Base-by-base conservation (phyloP, 2,797 vertebrate species). In the Poeciliopsis turneri region DNA sequence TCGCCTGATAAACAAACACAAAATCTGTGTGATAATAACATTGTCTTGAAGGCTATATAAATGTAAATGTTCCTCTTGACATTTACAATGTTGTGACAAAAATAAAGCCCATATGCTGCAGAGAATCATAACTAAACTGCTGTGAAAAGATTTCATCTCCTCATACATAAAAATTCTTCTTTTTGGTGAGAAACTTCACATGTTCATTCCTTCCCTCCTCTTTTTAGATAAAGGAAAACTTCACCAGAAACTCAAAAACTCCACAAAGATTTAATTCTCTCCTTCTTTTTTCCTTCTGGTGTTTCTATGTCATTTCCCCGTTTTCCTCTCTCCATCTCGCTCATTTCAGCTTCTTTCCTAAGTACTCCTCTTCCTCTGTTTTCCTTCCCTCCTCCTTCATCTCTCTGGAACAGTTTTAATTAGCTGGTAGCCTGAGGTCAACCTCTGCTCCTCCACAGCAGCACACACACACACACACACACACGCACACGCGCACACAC, bases 331-430 rank as follows among this genome's bases (percentile, higher is more conserved):
- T 64, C 55, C 49, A 45, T 80, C 69, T 81, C 51, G 3, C 70
- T 83, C 75, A 71, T 79, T 75, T 79, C 83, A 83, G 46, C 85
- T 78, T 87, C 61, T 87, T 78, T 78, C 72, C 59, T 25, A 81
- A 81, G 64, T 64, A 74, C 70, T 87, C 68, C 68, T 88, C 78
- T 76, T 76, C 78, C 73, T 79, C 85, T 78, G 23, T 78, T 89
- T 85, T 83, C 61, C 84, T 84, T 79, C 64, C 70, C 74, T 73
- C 78, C 88, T 86, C 84, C 82, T 86, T 91, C 82, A 66, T 88
- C 87, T 87, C 88, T 88, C 87, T 87, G 85, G 83, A 90, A 93
- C 84, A 90, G 88, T 92, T 93, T 94, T 94, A 94, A 94, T 94
- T 94, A 94, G 92, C 90, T 75, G 78, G 73, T 92, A 89, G 92